Evolutionary conservation across 2,888 invertebrate species (phyloP).

Genomic region (Watsonalla binaria): DNA sequence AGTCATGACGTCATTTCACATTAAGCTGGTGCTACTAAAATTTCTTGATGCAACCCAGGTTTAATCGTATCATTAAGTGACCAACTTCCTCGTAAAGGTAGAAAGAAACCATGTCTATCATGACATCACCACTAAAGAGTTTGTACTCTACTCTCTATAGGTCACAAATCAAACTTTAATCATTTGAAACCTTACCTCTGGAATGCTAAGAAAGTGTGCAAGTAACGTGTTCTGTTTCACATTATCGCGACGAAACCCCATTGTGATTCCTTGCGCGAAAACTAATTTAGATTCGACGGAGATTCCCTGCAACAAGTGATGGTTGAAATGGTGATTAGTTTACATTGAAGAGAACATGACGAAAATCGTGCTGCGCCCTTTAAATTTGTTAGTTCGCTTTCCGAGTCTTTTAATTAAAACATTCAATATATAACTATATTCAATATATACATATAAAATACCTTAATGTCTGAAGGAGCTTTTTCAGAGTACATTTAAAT

Average conservation of each 20-base stretch:
- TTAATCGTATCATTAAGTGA: too few relatives aligned
- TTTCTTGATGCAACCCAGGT: too few relatives aligned
- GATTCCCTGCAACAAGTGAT: slow-evolving; percentile 29
- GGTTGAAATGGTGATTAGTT: slow-evolving; percentile 16
- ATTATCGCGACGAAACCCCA: slow-evolving; percentile 40
- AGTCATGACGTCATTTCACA: too few relatives aligned
- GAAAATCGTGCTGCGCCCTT: not conserved
- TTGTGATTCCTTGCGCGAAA: slow-evolving; percentile 54
- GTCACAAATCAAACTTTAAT: slow-evolving; percentile 1
- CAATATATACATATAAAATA: too few relatives aligned
- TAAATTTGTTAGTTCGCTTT: not conserved
- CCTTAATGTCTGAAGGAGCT: too few relatives aligned
- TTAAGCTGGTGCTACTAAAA: too few relatives aligned
- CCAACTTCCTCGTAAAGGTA: too few relatives aligned
- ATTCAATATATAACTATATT: too few relatives aligned
- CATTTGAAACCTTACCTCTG: slow-evolving; percentile 18
- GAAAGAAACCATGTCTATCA: not conserved
- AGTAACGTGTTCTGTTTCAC: slow-evolving; percentile 51
- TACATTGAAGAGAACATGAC: not conserved
- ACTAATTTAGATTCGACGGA: slow-evolving; percentile 66
- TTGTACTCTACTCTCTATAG: not conserved
- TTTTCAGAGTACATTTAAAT: too few relatives aligned
- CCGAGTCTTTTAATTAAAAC: not conserved
- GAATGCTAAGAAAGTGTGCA: slow-evolving; percentile 63
- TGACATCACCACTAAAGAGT: not conserved